Evolutionary conservation across 2,113 vertebrate species (phyloP).

Genomic region (Vidua chalybeata): DNA sequence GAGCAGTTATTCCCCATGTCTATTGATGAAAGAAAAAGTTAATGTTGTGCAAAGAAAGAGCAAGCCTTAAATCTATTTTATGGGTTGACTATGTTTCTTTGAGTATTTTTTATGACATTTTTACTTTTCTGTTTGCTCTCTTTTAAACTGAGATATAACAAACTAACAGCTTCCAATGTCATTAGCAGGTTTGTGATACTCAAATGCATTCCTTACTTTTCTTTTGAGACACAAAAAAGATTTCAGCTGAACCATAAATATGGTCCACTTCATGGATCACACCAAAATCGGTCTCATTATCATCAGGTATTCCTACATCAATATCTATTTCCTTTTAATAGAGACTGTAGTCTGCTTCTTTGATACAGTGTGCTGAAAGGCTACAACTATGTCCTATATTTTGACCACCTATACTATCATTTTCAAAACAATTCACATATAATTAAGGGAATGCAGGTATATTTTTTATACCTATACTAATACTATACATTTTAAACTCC

Average conservation of each 20-base stretch:
- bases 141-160: constrained; percentile 13
- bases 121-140: constrained; percentile 1
- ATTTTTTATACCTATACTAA: background rate
- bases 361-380: background rate
- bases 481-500: background rate
- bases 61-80: background rate
- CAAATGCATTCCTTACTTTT: background rate
- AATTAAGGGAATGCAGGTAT: background rate
- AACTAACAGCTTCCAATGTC: background rate
- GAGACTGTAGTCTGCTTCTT: background rate
- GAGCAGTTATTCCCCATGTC: background rate
- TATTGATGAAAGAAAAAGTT: background rate
- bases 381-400: background rate
- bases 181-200: background rate
- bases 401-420: background rate
- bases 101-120: constrained; percentile 30
- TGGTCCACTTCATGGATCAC: background rate
- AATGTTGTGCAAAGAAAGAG: background rate
- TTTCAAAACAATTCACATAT: background rate
- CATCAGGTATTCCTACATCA: background rate
- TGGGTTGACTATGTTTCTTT: background rate
- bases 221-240: background rate
- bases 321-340: background rate
- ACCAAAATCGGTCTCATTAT: background rate
- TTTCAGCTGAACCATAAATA: background rate